Evolutionary conservation across 1,140 invertebrate species (phyloP).

Genomic region (Mamestra configurata): DNA sequence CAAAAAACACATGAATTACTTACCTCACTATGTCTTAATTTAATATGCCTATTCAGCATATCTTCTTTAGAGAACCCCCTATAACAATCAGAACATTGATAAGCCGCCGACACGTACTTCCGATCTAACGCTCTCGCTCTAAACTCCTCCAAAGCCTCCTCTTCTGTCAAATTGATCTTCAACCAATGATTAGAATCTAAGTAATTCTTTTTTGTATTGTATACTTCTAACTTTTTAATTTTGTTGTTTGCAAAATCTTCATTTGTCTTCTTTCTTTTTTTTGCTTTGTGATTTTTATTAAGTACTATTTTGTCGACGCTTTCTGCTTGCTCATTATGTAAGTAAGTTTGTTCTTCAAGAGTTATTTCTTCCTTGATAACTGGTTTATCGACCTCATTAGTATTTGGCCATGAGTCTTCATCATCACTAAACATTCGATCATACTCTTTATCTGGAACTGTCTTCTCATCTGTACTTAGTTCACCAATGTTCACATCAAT

Average conservation of each 20-base stretch:
- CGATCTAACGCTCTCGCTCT: conserved; percentile 62
- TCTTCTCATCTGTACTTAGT: neutral
- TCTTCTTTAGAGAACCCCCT: conserved; percentile 79
- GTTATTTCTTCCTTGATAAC: neutral
- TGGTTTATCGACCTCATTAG: neutral
- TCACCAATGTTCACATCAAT: neutral
- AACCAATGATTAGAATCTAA: conserved; percentile 72
- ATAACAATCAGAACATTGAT: conserved; percentile 75
- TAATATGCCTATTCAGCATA: conserved; percentile 71
- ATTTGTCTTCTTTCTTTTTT: neutral
- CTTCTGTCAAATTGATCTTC: conserved; percentile 69
- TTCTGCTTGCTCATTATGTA: neutral
- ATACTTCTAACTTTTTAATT: conserved; percentile 26
- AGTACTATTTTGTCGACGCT: neutral
- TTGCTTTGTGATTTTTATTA: neutral
- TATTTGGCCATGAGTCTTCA: neutral
- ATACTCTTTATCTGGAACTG: neutral
- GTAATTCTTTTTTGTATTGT: conserved; percentile 18
- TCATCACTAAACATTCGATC: neutral
- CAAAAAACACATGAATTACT: neutral
- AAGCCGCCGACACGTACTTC: conserved; percentile 70
- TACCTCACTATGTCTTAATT: conserved; percentile 74
- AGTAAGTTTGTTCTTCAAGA: neutral
- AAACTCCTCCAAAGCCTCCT: conserved; percentile 76
- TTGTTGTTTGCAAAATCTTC: neutral